Percentiles rank a stretch among this genome's conserved stretches.
Evolutionary conservation across 2,113 vertebrate species (phyloP).

Genomic region (Platichthys stellatus): DNA sequence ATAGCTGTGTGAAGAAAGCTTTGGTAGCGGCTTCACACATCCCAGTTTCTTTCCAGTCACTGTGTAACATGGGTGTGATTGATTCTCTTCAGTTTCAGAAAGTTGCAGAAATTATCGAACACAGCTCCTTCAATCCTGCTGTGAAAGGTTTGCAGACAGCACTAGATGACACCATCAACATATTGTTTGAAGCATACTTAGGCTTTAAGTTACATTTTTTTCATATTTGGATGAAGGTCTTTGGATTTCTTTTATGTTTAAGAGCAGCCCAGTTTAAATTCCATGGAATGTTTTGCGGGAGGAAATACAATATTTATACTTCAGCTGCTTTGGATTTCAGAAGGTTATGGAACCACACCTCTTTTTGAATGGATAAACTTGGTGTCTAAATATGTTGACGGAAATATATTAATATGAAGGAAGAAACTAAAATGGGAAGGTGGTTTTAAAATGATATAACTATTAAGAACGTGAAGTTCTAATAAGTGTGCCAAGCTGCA

Average conservation of each 20-base stretch:
- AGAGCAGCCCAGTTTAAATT: not conserved
- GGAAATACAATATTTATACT: not conserved
- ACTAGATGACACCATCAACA: no score
- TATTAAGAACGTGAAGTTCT: constrained; percentile 20
- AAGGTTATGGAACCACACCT: not conserved
- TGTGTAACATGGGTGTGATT: not conserved
- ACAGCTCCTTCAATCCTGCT: no score
- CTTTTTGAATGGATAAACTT: not conserved
- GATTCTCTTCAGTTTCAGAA: no score
- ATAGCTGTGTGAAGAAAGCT: no score
- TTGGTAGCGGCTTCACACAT: no score
- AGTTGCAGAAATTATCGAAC: no score
- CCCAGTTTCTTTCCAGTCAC: no score
- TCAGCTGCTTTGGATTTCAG: not conserved
- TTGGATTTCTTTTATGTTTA: not conserved
- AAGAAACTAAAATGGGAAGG: not conserved
- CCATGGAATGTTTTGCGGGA: not conserved
- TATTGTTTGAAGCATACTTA: constrained; percentile 8
- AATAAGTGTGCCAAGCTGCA: constrained; percentile 28
- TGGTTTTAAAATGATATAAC: constrained; percentile 24
- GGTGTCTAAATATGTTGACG: not conserved
- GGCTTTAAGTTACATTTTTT: not conserved
- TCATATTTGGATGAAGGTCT: not conserved
- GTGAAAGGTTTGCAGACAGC: no score
- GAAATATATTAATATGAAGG: constrained; percentile 14